Evolutionary conservation across 2,113 vertebrate genomes (phyloP).

Genomic region (Lates calcarifer): DNA sequence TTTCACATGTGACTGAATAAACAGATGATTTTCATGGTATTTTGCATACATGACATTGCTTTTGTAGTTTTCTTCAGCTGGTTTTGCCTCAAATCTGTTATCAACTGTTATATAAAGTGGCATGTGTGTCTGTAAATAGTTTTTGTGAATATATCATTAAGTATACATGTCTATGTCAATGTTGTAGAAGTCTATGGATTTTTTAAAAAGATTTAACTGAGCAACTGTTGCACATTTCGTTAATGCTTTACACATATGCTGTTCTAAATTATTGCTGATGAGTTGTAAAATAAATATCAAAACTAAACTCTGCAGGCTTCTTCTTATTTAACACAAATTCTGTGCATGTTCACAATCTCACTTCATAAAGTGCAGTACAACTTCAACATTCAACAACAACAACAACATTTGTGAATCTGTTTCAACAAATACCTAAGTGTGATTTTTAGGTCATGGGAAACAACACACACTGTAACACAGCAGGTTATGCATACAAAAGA

Average conservation of each 20-base stretch:
- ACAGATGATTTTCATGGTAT: conserved; percentile 66
- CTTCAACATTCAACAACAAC: no score
- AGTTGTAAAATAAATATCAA: conserved; percentile 93
- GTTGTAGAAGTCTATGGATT: conserved; percentile 96
- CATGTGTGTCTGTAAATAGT: conserved; percentile 92
- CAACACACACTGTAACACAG: not conserved
- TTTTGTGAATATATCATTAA: conserved; percentile 91
- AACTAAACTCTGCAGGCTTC: conserved; percentile 80
- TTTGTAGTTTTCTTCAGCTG: conserved; percentile 90
- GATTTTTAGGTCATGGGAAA: not conserved
- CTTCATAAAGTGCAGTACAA: not conserved
- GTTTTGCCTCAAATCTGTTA: conserved; percentile 89
- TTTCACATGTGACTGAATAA: conserved; percentile 65
- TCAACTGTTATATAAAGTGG: conserved; percentile 90
- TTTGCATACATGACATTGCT: conserved; percentile 82
- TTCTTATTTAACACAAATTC: conserved; percentile 37
- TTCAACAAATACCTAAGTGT: not conserved
- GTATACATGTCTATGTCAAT: conserved; percentile 91
- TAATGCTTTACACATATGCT: conserved; percentile 96
- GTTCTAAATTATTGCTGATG: conserved; percentile 98
- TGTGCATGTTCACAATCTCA: not conserved
- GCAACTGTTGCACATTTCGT: conserved; percentile 94
- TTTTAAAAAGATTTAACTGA: conserved; percentile 87
- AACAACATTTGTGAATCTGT: not conserved
- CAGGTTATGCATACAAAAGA: not conserved